Percentiles rank a stretch among this genome's conserved stretches.
Evolutionary conservation across 2,797 vertebrate species (phyloP).

Genomic region (Ctenopoma kingsleyae): DNA sequence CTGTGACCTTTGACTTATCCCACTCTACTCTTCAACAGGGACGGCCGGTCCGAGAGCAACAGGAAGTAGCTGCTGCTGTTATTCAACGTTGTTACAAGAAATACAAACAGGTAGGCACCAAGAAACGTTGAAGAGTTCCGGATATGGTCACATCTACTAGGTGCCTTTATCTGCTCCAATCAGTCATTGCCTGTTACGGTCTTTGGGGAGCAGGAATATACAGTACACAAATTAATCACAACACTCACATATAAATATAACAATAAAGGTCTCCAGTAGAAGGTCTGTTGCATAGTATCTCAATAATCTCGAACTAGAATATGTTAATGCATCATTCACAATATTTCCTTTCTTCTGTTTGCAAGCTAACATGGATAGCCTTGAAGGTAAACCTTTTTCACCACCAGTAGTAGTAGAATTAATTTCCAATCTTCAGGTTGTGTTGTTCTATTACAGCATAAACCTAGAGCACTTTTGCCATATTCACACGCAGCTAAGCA

Average conservation of each 20-base stretch:
- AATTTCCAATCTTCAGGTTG: slow-evolving; percentile 17
- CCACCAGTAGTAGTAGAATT: slow-evolving; percentile 5
- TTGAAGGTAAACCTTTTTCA: slow-evolving; percentile 94
- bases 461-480: neutral
- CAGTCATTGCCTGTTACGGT: neutral
- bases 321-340: slow-evolving; percentile 50
- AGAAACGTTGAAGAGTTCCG: neutral
- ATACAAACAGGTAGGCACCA: slow-evolving; percentile 95
- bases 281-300: neutral
- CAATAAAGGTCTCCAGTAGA: neutral
- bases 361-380: slow-evolving; percentile 99
- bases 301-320: neutral
- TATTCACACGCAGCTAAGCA: neutral
- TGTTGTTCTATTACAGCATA: slow-evolving; percentile 5
- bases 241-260: neutral
- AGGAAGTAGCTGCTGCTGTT: slow-evolving; percentile 97
- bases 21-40: slow-evolving; percentile 86
- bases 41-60: slow-evolving; percentile 95
- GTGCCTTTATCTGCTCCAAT: neutral
- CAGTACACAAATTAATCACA: neutral
- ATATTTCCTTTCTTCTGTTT: slow-evolving; percentile 75
- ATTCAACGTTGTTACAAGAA: slow-evolving; percentile 99
- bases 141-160: neutral
- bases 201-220: neutral
- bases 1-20: slow-evolving; percentile 74